These are phyloP conservation scores for Drosophila nigromelanica DNA, from an alignment of 1,140 invertebrate genomes.

Conservation along the genomic window DNA sequence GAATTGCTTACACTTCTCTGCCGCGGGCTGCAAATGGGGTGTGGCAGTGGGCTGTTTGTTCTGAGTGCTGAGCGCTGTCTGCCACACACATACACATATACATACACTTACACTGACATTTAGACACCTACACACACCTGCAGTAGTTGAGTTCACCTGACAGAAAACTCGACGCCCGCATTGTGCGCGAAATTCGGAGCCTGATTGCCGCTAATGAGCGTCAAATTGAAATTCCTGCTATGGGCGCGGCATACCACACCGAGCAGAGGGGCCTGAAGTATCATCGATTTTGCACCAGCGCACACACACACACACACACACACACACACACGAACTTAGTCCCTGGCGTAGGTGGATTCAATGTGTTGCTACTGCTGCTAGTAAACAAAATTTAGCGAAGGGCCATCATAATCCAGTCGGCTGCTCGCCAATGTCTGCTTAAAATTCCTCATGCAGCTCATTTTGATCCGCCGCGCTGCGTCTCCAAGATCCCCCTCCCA, in stretches of 20 bases:
- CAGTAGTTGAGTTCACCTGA: conserved; percentile 25
- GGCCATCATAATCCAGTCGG: conserved; percentile 51
- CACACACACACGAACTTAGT: neutral
- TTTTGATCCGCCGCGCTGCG: conserved; percentile 41
- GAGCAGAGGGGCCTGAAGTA: neutral
- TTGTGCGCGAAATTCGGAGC: conserved; percentile 25
- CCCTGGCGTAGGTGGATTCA: neutral
- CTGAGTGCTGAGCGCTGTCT: neutral
- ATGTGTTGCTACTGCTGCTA: conserved; percentile 1
- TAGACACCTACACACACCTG: conserved; percentile 1
- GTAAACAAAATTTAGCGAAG: conserved; percentile 43
- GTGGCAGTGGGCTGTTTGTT: neutral
- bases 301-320: neutral
- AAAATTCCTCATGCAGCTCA: conserved; percentile 45
- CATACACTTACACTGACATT: neutral
- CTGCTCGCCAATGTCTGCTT: conserved; percentile 33
- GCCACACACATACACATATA: neutral
- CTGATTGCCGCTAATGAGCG: conserved; percentile 66
- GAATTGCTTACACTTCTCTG: conserved; percentile 37
- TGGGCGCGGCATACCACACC: conserved; percentile 1
- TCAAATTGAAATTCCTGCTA: conserved; percentile 65
- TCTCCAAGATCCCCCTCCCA: conserved; percentile 10
- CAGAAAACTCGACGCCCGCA: conserved; percentile 18
- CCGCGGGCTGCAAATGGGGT: neutral
- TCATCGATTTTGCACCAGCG: conserved; percentile 39